These are phyloP conservation scores for Anneissia japonica DNA, from an alignment of 35 echinoderm and acorn worm genomes.

Conservation along the genomic window DNA sequence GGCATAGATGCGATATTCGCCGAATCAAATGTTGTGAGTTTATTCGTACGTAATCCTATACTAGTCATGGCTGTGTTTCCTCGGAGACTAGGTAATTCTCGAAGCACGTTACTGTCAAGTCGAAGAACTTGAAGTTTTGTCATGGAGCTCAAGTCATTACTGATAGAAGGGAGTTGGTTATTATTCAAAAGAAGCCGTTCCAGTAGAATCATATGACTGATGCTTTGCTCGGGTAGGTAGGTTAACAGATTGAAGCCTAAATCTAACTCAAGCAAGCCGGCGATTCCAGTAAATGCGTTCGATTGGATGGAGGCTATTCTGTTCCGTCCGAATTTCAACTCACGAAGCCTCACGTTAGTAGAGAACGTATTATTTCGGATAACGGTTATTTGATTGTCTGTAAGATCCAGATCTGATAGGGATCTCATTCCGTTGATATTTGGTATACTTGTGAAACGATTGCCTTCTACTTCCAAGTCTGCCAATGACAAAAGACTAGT, in stretches of 20 bases:
- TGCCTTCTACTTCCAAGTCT: slow-evolving; percentile 82
- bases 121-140: slow-evolving; percentile 25
- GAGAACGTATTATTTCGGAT: slow-evolving; percentile 68
- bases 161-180: slow-evolving; percentile 46
- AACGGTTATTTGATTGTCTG: slow-evolving; percentile 51
- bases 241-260: slow-evolving; percentile 55
- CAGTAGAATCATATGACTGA: slow-evolving; percentile 32
- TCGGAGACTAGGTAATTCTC: slow-evolving; percentile 42
- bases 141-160: slow-evolving; percentile 34
- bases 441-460: slow-evolving; percentile 63
- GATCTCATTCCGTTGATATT: slow-evolving; percentile 45
- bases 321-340: slow-evolving; percentile 62
- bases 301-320: slow-evolving; percentile 52
- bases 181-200: slow-evolving; percentile 66
- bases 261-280: slow-evolving; percentile 46
- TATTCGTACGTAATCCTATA: slow-evolving; percentile 46
- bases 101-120: slow-evolving; percentile 52
- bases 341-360: slow-evolving; percentile 36
- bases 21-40: slow-evolving; percentile 57
- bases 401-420: slow-evolving; percentile 71
- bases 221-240: slow-evolving; percentile 20
- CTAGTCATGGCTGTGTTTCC: slow-evolving; percentile 18
- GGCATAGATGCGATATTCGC: slow-evolving; percentile 48
- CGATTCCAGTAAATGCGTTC: slow-evolving; percentile 47
- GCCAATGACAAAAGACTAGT: slow-evolving; percentile 29